Percentiles rank a stretch among this genome's conserved stretches.
These are phyloP conservation scores for Portevinia maculata DNA, from an alignment of 2,888 invertebrate species.

Conservation along the genomic window DNA sequence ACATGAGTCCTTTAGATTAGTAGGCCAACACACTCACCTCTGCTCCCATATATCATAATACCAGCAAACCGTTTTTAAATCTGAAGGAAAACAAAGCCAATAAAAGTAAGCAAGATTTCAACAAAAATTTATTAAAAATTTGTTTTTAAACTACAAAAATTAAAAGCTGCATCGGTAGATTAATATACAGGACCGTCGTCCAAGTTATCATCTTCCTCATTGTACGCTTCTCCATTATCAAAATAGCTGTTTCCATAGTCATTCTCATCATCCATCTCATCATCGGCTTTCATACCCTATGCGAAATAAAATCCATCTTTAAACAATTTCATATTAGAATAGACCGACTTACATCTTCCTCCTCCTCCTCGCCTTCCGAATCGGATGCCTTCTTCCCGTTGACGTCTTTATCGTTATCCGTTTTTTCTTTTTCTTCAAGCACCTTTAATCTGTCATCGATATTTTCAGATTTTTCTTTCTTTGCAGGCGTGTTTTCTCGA, in stretches of 20 bases:
- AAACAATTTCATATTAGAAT: slow-evolving; percentile 4
- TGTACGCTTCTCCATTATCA: slow-evolving; percentile 93
- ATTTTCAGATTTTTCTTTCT: slow-evolving; percentile 77
- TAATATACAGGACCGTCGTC: slow-evolving; percentile 92
- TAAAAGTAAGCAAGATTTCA: no score
- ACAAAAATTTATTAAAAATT: no score
- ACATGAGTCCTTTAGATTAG: no score
- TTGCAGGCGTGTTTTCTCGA: slow-evolving; percentile 69
- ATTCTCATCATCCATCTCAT: slow-evolving; percentile 94
- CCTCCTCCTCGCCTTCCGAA: slow-evolving; percentile 80
- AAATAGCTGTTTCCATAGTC: slow-evolving; percentile 94
- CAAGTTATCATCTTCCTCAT: slow-evolving; percentile 93
- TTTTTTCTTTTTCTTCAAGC: slow-evolving; percentile 87
- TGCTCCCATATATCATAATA: no score
- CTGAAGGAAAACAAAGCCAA: no score
- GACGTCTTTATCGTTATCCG: slow-evolving; percentile 84
- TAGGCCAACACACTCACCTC: no score
- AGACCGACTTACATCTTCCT: slow-evolving; percentile 75
- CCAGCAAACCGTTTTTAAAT: no score
- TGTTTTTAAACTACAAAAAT: no score
- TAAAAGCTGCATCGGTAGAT: no score
- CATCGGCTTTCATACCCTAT: slow-evolving; percentile 84
- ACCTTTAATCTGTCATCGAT: slow-evolving; percentile 85
- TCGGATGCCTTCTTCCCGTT: slow-evolving; percentile 87
- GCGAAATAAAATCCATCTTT: neutral